Base-by-base conservation (phyloP, 2,888 invertebrate genomes). In the Lacanobia oleracea region DNA sequence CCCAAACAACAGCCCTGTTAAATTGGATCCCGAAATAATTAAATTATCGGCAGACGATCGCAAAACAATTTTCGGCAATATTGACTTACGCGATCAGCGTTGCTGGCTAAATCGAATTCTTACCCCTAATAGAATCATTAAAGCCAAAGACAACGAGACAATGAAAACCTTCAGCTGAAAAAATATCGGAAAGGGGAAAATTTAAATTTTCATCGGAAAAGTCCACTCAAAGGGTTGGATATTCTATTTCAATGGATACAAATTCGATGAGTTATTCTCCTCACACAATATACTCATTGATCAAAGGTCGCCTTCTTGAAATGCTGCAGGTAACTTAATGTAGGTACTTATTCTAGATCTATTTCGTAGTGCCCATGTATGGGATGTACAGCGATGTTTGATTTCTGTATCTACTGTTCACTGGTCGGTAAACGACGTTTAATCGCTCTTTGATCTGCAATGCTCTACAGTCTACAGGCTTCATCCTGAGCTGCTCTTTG, bases 41-140 rank as follows among this genome's bases (percentile, higher is more conserved):
- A 89, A 92, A 91, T 93, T 92, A 93, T 91, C 86, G 90, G 89
- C 83, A 86, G 87, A 84, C 91, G 89, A 92, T 92, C 89, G 89
- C 89, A 86, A 91, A 93, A 91, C 92, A 93, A 93, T 94, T 93
- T 93, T 91, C 91, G 85, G 84, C 89, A 90, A 91, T 90, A 92
- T 93, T 91, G 91, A 90, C 90, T 91, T 83, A 87, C 83, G 84
- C 83, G 88, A 87, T 87, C 88, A 83, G 82, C 83, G 85, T 84
- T 88, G 85, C 81, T 81, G 73, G 72, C 82, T 82, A 87, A 89
- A 91, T 91, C 86, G 83, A 92, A 91, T 91, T 92, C 86, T 88
- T 90, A 86, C 79, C 79, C 82, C 72, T 87, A 89, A 91, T 88
- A 86, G 86, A 91, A 88, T 88, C 87, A 88, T 90, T 90, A 86